Conservation (phyloP, 2,113 vertebrate genomes). For the Chaetodon auriga region DNA sequence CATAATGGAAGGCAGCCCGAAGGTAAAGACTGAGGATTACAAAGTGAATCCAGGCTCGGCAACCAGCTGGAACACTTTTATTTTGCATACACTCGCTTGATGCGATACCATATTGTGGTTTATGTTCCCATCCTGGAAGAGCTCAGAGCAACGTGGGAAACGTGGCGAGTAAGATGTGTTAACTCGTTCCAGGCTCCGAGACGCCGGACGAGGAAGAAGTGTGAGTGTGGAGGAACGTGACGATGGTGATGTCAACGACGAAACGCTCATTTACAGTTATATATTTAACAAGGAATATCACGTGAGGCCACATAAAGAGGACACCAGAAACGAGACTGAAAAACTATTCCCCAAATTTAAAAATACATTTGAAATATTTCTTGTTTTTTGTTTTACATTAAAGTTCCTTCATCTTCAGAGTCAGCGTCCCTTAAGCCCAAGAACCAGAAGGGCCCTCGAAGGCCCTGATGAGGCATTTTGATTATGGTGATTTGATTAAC, state of each 20-base stretch:
- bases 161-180: conserved; percentile 26
- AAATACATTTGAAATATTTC: too few relatives aligned
- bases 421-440: too few relatives aligned
- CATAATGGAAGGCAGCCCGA: conserved; percentile 61
- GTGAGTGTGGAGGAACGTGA: not conserved
- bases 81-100: conserved; percentile 49
- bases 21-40: conserved; percentile 64
- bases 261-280: not conserved
- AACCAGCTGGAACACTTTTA: conserved; percentile 70
- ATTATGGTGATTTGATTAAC: too few relatives aligned
- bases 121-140: conserved; percentile 45
- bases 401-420: too few relatives aligned
- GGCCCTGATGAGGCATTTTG: too few relatives aligned
- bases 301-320: too few relatives aligned
- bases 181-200: not conserved
- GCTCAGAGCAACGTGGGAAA: conserved; percentile 46
- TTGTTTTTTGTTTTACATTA: too few relatives aligned
- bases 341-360: too few relatives aligned
- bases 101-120: conserved; percentile 47
- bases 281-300: not conserved
- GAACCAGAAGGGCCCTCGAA: too few relatives aligned
- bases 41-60: conserved; percentile 66
- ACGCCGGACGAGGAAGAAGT: not conserved
- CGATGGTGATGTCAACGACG: not conserved
- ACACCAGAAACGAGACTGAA: too few relatives aligned